Conservation (phyloP, 2,113 vertebrate genomes). For the Upupa epops region DNA sequence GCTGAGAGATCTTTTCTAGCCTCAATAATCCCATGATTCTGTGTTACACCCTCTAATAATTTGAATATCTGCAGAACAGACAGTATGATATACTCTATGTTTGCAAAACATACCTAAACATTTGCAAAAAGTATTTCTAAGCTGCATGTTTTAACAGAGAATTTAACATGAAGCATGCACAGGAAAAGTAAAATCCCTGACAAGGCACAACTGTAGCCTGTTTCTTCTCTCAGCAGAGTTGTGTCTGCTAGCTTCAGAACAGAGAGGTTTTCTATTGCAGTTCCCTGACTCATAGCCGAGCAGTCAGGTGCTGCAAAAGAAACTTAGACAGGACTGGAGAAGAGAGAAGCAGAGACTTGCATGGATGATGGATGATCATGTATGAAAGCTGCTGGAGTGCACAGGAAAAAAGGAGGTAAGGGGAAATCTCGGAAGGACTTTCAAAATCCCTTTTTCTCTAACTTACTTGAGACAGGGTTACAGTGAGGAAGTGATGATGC, state of each 20-base stretch:
- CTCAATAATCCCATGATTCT: too few relatives aligned
- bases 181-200: slow-evolving; percentile 47
- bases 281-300: background rate
- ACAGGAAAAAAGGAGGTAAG: background rate
- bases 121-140: background rate
- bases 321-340: background rate
- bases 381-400: background rate
- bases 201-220: background rate
- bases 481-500: background rate
- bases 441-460: background rate
- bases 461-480: background rate
- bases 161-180: background rate
- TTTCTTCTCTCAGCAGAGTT: background rate
- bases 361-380: background rate
- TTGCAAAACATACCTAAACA: background rate
- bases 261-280: background rate
- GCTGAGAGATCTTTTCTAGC: too few relatives aligned
- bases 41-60: background rate
- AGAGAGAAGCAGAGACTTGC: too few relatives aligned
- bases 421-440: background rate
- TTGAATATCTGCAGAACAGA: background rate
- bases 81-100: background rate
- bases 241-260: background rate
- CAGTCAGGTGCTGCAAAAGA: background rate
- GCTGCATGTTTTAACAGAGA: background rate